Conservation (phyloP, 2,797 vertebrate species). For the Chrosomus eos region DNA sequence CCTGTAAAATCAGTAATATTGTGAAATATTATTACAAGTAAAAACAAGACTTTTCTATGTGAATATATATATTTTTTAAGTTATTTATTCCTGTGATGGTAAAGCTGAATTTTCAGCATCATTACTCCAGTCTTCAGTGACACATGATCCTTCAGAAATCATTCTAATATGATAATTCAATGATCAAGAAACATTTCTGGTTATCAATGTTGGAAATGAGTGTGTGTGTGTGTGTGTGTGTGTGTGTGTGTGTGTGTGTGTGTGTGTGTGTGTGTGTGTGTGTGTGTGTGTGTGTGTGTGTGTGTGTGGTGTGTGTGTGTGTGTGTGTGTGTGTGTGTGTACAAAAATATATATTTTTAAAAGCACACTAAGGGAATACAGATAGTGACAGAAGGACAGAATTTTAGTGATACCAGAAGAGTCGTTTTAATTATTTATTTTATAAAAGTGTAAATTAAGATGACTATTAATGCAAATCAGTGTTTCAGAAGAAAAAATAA, state of each 20-base stretch:
- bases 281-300: no score
- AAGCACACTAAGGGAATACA: not conserved
- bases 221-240: no score
- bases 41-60: not conserved
- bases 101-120: not conserved
- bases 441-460: not conserved
- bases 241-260: no score
- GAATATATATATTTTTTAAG: not conserved
- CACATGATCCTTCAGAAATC: not conserved
- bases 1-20: not conserved
- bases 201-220: not conserved
- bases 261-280: no score
- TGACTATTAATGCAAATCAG: not conserved
- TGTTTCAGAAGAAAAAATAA: not conserved
- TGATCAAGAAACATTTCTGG: no score
- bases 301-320: no score
- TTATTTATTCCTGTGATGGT: no score
- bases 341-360: not conserved
- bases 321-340: not conserved
- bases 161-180: no score
- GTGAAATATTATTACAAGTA: not conserved
- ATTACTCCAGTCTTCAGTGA: not conserved
- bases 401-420: not conserved
- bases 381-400: not conserved
- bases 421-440: constrained; percentile 12